Percentiles rank a stretch among this genome's conserved stretches.
phyloP scores from a whole-genome alignment of 2,888 invertebrate species.

The Pemphredon lugubris region DNA sequence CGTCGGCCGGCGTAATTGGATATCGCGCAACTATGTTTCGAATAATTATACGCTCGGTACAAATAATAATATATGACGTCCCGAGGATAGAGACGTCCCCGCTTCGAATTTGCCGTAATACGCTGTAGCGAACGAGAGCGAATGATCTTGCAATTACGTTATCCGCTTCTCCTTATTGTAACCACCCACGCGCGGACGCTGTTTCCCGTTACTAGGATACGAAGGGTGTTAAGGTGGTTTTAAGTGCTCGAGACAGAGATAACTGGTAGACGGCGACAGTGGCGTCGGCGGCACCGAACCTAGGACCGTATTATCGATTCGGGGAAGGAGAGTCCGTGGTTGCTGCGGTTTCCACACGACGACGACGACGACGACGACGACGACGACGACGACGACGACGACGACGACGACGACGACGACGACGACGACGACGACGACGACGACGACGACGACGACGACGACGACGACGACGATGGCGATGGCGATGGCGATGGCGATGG shows the following conservation, averaged over 20 bases:
- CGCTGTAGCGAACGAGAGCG: too few species aligned
- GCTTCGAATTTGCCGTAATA: too few species aligned
- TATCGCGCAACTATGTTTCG: background rate
- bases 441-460: constrained; percentile 5
- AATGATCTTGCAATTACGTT: constrained; percentile 31
- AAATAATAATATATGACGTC: constrained; percentile 15
- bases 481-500: too few species aligned
- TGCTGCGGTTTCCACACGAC: constrained; percentile 50
- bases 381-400: constrained; percentile 1
- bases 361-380: constrained; percentile 14
- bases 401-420: background rate
- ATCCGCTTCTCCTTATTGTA: constrained; percentile 10
- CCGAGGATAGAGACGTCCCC: too few species aligned
- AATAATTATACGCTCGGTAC: background rate
- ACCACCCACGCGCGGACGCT: background rate
- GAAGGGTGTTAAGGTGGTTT: constrained; percentile 7
- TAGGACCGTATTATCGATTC: constrained; percentile 57
- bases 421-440: constrained; percentile 12
- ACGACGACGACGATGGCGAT: background rate
- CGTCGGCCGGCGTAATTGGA: too few species aligned
- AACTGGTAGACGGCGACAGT: constrained; percentile 16
- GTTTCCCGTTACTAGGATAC: constrained; percentile 15
- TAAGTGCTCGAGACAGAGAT: constrained; percentile 14
- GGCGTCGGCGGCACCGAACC: constrained; percentile 17
- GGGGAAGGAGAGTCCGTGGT: constrained; percentile 44